phyloP scores from a whole-genome alignment of 2,888 invertebrate genomes.

The Archips xylosteana region DNA sequence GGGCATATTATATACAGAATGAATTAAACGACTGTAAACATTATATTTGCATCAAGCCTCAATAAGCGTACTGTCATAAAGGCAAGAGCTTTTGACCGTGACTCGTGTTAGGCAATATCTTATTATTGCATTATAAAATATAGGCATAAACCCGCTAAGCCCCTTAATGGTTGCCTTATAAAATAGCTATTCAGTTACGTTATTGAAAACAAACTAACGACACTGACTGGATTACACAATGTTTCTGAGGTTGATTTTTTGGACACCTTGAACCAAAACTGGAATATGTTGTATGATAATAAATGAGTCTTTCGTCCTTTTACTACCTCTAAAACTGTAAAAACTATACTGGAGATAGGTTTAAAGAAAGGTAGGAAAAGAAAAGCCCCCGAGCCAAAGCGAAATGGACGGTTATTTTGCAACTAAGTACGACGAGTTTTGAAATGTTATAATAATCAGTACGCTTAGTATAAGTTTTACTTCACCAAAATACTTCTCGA shows the following conservation, averaged over 20 bases:
- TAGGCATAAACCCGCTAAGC: slow-evolving; percentile 33
- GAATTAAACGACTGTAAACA: slow-evolving; percentile 12
- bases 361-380: too few relatives aligned
- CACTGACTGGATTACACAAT: not conserved
- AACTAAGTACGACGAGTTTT: too few relatives aligned
- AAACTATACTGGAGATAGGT: too few relatives aligned
- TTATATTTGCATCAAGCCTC: slow-evolving; percentile 32
- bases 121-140: slow-evolving; percentile 39
- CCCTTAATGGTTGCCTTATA: slow-evolving; percentile 30
- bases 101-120: slow-evolving; percentile 30
- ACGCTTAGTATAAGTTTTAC: too few relatives aligned
- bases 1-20: slow-evolving; percentile 13
- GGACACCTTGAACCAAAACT: too few relatives aligned
- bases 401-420: too few relatives aligned
- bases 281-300: too few relatives aligned
- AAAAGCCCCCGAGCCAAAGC: too few relatives aligned
- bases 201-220: slow-evolving; percentile 37
- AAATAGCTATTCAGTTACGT: slow-evolving; percentile 28
- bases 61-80: slow-evolving; percentile 27
- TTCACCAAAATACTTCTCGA: too few relatives aligned
- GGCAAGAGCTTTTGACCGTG: slow-evolving; percentile 34
- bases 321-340: too few relatives aligned
- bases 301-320: too few relatives aligned
- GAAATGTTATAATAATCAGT: too few relatives aligned
- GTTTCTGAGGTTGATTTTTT: not conserved